Evolutionary conservation across 2,888 invertebrate species (phyloP).

Genomic region (Synanthedon formicaeformis): DNA sequence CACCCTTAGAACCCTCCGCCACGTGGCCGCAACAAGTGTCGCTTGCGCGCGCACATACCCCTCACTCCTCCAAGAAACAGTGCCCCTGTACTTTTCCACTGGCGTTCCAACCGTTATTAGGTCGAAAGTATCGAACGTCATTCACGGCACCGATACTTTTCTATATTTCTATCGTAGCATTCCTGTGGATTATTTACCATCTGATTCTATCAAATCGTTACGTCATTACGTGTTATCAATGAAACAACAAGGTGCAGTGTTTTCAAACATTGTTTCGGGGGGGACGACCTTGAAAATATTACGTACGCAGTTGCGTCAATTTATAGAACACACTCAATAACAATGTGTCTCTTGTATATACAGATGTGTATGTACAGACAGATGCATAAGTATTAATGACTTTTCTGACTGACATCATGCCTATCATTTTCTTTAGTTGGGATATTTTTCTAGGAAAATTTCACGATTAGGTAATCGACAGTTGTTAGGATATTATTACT

Average conservation of each 20-base stretch:
- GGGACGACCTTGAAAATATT: not conserved
- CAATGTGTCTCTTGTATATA: not conserved
- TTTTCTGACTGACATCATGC: not conserved
- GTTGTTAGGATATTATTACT: too few species aligned
- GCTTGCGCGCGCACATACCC: slow-evolving; percentile 29
- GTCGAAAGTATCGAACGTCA: slow-evolving; percentile 7
- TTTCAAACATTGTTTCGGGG: not conserved
- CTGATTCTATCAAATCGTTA: not conserved
- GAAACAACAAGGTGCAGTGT: not conserved
- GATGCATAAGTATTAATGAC: not conserved
- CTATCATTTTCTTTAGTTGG: not conserved
- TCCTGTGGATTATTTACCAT: not conserved
- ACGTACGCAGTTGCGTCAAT: not conserved
- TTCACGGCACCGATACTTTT: not conserved
- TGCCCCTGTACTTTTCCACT: slow-evolving; percentile 49
- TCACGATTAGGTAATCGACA: not conserved
- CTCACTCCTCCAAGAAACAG: slow-evolving; percentile 20
- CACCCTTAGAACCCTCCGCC: slow-evolving; percentile 14
- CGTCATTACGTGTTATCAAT: not conserved
- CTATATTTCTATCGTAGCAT: not conserved
- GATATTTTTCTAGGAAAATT: not conserved
- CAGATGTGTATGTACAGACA: not conserved
- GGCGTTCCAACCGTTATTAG: slow-evolving; percentile 7
- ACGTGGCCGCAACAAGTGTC: slow-evolving; percentile 61
- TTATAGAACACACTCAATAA: slow-evolving; percentile 15